Evolutionary conservation across 2,113 vertebrate species (phyloP), one percentile per base, ranked within the genome.

Genomic region (Dasypus novemcinctus): DNA sequence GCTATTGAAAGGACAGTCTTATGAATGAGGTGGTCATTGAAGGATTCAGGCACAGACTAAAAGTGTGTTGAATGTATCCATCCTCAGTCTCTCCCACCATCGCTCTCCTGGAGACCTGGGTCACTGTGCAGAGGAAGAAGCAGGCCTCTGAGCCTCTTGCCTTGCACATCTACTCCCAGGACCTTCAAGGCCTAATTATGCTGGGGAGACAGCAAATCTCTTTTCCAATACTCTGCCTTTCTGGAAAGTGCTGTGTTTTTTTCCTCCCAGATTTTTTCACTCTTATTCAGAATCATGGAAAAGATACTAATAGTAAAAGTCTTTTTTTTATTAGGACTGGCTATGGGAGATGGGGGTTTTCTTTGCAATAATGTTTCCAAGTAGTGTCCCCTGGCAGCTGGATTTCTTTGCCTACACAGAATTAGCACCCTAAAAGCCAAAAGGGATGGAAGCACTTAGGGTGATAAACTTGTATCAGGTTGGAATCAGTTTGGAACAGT

Each of bases 361-460:
- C 86, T 93, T 91, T 68, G 5, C 75, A 74, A 38, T 21, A 72
- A 38, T 49, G 4, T 86, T 83, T 84, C 85, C 61, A 93, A 91
- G 68, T 68, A n/a, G 1, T 83, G 43, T 90, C 96, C 71, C 52
- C 52, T 31, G 49, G 66, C 38, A 68, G 36, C 82, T 96, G 95
- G 64, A 49, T 92, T 93, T 12, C 10, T 91, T 91, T 83, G 31
- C 71, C 84, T 94, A 7, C 7, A 87, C 64, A 82, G 59, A 97
- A 90, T 74, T 93, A 61, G 27, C 46, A 17, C 31, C 31, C n/a
- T 68, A 83, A 94, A 87, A 88, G 25, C 4, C 81, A 49, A 59
- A 91, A 41, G 25, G 85, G 49, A 92, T 87, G 66, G 6, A 31
- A 91, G 27, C 46, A 68, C 14, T 78, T 81, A 5, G 80, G 21